Evolutionary conservation across 1,140 invertebrate genomes (phyloP).

Genomic region (Sminthurinus signatus): DNA sequence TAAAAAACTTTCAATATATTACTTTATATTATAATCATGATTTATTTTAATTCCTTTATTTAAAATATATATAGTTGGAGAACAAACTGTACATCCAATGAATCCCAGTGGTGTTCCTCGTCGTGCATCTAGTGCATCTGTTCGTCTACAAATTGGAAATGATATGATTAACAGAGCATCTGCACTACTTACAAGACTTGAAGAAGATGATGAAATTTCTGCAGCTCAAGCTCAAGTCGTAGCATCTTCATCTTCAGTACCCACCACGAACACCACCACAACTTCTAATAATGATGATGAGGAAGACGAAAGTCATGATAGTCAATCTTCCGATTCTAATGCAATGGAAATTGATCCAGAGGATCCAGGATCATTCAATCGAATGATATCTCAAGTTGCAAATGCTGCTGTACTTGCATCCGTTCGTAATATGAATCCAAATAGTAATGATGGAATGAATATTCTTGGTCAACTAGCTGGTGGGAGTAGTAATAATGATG

Average conservation of each 20-base stretch:
- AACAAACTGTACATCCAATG: too few relatives aligned
- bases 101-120: too few relatives aligned
- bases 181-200: slow-evolving; percentile 37
- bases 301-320: not conserved
- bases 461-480: too few relatives aligned
- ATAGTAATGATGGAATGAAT: too few relatives aligned
- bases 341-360: slow-evolving; percentile 27
- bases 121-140: slow-evolving; percentile 27
- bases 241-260: not conserved
- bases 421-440: not conserved
- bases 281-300: too few relatives aligned
- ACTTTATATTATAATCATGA: too few relatives aligned
- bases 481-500: not conserved
- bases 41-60: too few relatives aligned
- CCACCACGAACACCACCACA: slow-evolving; percentile 10
- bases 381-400: slow-evolving; percentile 34
- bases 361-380: slow-evolving; percentile 11
- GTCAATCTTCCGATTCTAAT: not conserved
- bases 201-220: slow-evolving; percentile 30
- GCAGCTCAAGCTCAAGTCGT: not conserved
- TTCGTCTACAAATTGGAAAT: slow-evolving; percentile 40
- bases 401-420: slow-evolving; percentile 22
- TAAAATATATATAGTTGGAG: too few relatives aligned
- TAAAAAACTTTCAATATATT: too few relatives aligned
- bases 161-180: slow-evolving; percentile 40